Conservation (phyloP, 2,113 vertebrate genomes). For the Halichoeres trimaculatus region DNA sequence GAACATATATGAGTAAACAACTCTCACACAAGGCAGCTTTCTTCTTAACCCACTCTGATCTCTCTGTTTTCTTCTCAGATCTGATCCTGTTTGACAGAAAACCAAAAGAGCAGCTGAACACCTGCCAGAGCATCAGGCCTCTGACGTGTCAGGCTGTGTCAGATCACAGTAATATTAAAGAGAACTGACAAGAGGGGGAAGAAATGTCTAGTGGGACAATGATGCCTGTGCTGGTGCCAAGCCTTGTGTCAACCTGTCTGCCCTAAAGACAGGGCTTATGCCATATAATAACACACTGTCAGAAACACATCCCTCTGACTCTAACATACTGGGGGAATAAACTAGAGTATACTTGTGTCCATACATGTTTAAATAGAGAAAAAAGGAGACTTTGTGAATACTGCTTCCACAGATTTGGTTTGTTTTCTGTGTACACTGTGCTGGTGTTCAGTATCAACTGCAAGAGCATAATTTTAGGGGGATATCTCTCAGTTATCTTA, state of each 20-base stretch:
- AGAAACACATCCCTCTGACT: neutral
- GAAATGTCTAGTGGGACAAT: constrained; percentile 2
- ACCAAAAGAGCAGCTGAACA: constrained; percentile 30
- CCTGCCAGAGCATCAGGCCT: constrained; percentile 12
- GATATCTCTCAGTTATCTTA: neutral
- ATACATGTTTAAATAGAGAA: constrained; percentile 3
- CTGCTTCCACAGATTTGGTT: neutral
- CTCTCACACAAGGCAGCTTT: neutral
- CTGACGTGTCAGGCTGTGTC: constrained; percentile 35
- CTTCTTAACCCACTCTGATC: constrained; percentile 10
- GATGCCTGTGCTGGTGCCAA: constrained; percentile 12
- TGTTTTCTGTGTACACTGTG: neutral
- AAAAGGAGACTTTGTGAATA: neutral
- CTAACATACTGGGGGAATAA: constrained; percentile 1
- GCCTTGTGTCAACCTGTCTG: constrained; percentile 11
- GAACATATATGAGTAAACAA: constrained; percentile 17
- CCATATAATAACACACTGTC: constrained; percentile 7
- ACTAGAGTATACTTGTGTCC: constrained; percentile 17
- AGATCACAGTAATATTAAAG: constrained; percentile 22
- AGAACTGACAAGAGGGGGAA: constrained; percentile 15
- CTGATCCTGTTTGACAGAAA: constrained; percentile 27
- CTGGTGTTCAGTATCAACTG: neutral
- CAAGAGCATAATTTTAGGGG: neutral
- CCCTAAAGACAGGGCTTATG: constrained; percentile 7
- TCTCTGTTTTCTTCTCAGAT: constrained; percentile 12